Evolutionary conservation across 2,888 invertebrate genomes (phyloP).

Genomic region (Chymomyza fuscimana): DNA sequence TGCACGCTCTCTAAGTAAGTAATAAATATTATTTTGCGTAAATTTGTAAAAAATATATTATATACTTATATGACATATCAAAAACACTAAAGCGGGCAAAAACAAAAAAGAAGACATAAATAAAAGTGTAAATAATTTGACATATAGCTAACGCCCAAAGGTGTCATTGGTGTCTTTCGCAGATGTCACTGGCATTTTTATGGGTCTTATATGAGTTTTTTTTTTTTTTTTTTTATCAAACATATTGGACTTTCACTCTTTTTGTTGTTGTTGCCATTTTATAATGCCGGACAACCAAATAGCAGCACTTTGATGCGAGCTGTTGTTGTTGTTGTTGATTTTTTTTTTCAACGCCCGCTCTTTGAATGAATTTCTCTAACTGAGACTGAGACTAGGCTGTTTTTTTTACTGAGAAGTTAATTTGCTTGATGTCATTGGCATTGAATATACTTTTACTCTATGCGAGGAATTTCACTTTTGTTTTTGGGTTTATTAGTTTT

Average conservation of each 20-base stretch:
- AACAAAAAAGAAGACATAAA: not conserved
- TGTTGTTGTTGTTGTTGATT: too few species aligned
- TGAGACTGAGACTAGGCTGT: constrained; percentile 27
- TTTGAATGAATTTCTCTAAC: not conserved
- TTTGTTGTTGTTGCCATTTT: not conserved
- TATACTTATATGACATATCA: too few species aligned
- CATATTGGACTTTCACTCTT: constrained; percentile 67
- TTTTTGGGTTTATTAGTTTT: constrained; percentile 23
- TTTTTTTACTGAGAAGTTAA: constrained; percentile 55
- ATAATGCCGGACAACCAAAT: too few species aligned
- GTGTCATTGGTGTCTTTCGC: constrained; percentile 36
- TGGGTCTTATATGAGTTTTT: constrained; percentile 44
- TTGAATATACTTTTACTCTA: constrained; percentile 22
- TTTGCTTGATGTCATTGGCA: constrained; percentile 24
- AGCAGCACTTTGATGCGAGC: too few species aligned
- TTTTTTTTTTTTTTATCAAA: constrained; percentile 40
- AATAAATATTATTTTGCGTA: too few species aligned
- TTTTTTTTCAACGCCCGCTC: not conserved
- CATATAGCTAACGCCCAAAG: constrained; percentile 15
- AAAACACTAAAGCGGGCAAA: too few species aligned
- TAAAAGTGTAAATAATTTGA: constrained; percentile 42
- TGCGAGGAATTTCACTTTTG: constrained; percentile 58
- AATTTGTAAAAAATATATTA: too few species aligned
- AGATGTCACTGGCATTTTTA: constrained; percentile 51
- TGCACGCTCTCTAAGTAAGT: too few species aligned